These are phyloP conservation scores for Heliconius congener DNA, from an alignment of 1,140 invertebrate genomes.

Conservation along the genomic window DNA sequence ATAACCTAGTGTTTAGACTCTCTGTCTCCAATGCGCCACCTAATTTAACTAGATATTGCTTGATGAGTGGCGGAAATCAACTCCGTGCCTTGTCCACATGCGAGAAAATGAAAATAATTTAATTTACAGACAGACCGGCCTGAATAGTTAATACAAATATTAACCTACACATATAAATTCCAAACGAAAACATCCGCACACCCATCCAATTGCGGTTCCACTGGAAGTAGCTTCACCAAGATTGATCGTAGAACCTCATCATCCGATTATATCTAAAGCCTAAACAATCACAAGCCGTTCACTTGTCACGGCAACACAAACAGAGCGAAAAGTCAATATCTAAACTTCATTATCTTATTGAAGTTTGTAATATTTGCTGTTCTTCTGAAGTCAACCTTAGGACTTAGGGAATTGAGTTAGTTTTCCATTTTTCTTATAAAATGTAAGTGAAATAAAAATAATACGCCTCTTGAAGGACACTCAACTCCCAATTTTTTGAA, in stretches of 20 bases:
- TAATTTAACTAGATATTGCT: too few relatives aligned
- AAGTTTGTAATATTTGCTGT: conserved; percentile 1
- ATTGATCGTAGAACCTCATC: conserved; percentile 11
- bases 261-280: conserved; percentile 22
- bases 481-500: too few relatives aligned
- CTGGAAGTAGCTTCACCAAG: conserved; percentile 4
- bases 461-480: too few relatives aligned
- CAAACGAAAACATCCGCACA: neutral
- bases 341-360: conserved; percentile 27
- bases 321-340: conserved; percentile 31
- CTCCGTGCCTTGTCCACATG: too few relatives aligned
- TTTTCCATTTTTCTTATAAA: neutral
- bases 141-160: too few relatives aligned
- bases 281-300: conserved; percentile 33
- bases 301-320: conserved; percentile 32
- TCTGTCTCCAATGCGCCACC: too few relatives aligned
- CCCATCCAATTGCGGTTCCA: conserved; percentile 3
- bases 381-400: conserved; percentile 1
- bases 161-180: neutral
- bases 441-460: too few relatives aligned
- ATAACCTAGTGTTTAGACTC: neutral
- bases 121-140: too few relatives aligned
- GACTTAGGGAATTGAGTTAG: neutral
- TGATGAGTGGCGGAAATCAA: too few relatives aligned
- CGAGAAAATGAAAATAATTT: too few relatives aligned